Evolutionary conservation across 2,113 vertebrate genomes (phyloP).

Genomic region (Phrynocephalus versicolor): DNA sequence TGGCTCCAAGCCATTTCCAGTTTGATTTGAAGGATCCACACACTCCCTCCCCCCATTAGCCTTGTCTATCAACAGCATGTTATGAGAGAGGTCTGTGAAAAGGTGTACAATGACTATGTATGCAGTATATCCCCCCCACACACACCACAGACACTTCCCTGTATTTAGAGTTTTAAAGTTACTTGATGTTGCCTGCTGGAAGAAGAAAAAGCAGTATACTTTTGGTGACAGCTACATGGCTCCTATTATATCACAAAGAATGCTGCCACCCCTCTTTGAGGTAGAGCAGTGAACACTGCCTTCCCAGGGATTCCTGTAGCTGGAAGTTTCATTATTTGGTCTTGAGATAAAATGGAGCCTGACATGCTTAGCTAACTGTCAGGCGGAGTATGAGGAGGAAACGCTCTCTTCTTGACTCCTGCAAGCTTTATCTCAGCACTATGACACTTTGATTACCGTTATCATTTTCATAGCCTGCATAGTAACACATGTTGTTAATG

Average conservation of each 20-base stretch:
- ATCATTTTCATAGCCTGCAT: neutral
- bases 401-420: neutral
- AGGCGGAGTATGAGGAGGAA: neutral
- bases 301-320: neutral
- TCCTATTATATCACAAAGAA: neutral
- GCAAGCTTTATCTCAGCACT: neutral
- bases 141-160: neutral
- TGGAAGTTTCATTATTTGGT: neutral
- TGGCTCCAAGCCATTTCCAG: neutral
- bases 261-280: neutral
- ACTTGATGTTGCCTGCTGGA: neutral
- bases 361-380: neutral
- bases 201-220: neutral
- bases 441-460: neutral
- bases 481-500: neutral
- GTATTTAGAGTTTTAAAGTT: neutral
- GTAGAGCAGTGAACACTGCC: neutral
- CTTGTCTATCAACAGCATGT: neutral
- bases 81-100: neutral
- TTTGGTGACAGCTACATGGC: neutral
- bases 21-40: neutral
- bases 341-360: neutral
- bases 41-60: neutral
- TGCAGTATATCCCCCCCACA: neutral
- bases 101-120: neutral